These are phyloP conservation scores for Rhagophthalmus giganteus DNA, from an alignment of 2,888 invertebrate genomes.

Conservation along the genomic window DNA sequence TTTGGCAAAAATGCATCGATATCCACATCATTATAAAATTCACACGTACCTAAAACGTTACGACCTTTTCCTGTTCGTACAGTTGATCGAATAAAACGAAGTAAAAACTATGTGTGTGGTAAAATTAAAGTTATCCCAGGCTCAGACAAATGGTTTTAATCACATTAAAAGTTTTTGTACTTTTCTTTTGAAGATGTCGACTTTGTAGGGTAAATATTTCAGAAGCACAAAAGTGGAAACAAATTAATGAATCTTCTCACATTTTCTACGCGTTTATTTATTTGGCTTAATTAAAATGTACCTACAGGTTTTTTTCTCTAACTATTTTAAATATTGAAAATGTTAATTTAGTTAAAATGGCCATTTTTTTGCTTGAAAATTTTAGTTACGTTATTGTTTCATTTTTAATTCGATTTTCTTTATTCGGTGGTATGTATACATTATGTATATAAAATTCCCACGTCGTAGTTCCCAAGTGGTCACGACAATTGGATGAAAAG, in stretches of 20 bases:
- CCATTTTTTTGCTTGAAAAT: no score
- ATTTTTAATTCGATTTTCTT: no score
- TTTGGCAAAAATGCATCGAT: neutral
- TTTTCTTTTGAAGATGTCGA: constrained; percentile 22
- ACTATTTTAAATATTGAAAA: no score
- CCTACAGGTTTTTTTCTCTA: constrained; percentile 1
- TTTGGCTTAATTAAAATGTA: constrained; percentile 2
- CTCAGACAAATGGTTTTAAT: constrained; percentile 32
- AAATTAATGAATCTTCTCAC: constrained; percentile 22
- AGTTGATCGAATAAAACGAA: constrained; percentile 13
- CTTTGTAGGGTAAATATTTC: constrained; percentile 27
- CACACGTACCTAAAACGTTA: constrained; percentile 22
- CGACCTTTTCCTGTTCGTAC: constrained; percentile 16
- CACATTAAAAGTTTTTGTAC: constrained; percentile 23
- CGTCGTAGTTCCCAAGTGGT: no score
- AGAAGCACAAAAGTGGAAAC: constrained; percentile 19
- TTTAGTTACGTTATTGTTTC: no score
- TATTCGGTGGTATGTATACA: no score
- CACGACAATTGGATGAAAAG: no score
- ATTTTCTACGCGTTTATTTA: constrained; percentile 5
- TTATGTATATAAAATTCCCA: no score
- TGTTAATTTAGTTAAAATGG: no score
- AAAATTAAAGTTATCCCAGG: constrained; percentile 30
- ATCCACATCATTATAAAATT: constrained; percentile 20
- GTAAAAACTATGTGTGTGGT: constrained; percentile 29